A percentile compares a stretch with the other conserved stretches of the same genome.
Evolutionary conservation across 2,888 invertebrate species (phyloP).

Genomic region (Acrobasis suavella): DNA sequence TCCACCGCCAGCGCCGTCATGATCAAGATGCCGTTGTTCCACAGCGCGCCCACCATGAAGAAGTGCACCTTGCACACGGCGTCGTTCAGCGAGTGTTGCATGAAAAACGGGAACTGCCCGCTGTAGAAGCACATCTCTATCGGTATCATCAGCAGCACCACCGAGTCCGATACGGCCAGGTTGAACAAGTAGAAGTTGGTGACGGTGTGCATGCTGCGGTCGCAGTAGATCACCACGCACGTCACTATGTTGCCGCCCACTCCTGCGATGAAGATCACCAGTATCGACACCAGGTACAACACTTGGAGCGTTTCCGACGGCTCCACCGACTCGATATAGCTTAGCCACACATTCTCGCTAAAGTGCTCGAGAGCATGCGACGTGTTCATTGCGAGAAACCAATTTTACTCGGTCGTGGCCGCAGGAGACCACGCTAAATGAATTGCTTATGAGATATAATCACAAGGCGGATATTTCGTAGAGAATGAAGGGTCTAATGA

Average conservation of each 20-base stretch:
- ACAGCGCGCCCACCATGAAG: slow-evolving; percentile 13
- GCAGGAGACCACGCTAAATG: background rate
- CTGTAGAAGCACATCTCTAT: slow-evolving; percentile 41
- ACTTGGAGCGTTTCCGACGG: slow-evolving; percentile 29
- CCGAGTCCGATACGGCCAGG: slow-evolving; percentile 64
- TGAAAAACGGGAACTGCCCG: slow-evolving; percentile 38
- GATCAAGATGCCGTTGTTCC: background rate
- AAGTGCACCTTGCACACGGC: slow-evolving; percentile 5
- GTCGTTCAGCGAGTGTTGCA: background rate
- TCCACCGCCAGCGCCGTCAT: background rate
- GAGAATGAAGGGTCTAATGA: background rate
- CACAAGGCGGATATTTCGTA: background rate
- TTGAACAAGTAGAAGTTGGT: slow-evolving; percentile 70
- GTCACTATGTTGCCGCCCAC: slow-evolving; percentile 64
- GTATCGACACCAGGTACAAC: slow-evolving; percentile 35
- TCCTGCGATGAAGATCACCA: slow-evolving; percentile 48
- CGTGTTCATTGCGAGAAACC: background rate
- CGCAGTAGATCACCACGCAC: slow-evolving; percentile 64
- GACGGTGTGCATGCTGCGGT: slow-evolving; percentile 65
- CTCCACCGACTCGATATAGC: slow-evolving; percentile 4
- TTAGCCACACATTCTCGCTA: background rate
- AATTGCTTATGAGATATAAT: background rate
- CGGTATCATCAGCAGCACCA: slow-evolving; percentile 57
- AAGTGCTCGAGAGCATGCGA: background rate
- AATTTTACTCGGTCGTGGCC: background rate